phyloP scores from a whole-genome alignment of 1,140 invertebrate genomes.

The Drosophila jambulina region DNA sequence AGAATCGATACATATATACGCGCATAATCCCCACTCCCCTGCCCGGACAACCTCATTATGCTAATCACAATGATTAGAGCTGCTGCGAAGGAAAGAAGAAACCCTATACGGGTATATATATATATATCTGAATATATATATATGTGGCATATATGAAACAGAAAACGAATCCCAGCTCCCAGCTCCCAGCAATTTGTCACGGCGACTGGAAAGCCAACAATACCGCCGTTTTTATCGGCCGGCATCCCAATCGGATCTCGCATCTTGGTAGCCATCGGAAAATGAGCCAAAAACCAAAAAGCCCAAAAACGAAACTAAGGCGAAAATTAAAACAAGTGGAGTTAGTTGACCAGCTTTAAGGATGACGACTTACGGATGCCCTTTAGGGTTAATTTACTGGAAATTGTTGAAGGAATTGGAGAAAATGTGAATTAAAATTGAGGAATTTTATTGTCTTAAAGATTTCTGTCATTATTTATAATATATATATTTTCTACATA shows the following conservation, averaged over 20 bases:
- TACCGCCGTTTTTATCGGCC: constrained; percentile 50
- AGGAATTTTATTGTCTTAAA: too few relatives aligned
- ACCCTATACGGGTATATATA: constrained; percentile 2
- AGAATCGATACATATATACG: constrained; percentile 37
- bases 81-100: constrained; percentile 9
- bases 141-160: constrained; percentile 3
- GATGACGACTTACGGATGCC: constrained; percentile 1
- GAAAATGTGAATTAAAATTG: background rate
- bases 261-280: constrained; percentile 51
- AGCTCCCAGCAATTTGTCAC: constrained; percentile 70
- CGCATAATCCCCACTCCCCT: constrained; percentile 1
- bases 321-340: constrained; percentile 47
- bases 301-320: constrained; percentile 49
- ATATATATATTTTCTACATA: background rate
- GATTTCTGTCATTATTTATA: too few relatives aligned
- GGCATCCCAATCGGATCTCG: constrained; percentile 30
- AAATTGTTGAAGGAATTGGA: background rate
- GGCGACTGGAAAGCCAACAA: constrained; percentile 38
- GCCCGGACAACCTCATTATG: constrained; percentile 67
- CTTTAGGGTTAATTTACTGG: background rate
- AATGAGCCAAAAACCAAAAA: constrained; percentile 16
- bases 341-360: background rate
- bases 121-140: background rate
- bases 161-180: constrained; percentile 7
- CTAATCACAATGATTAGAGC: constrained; percentile 79